phyloP scores from a whole-genome alignment of 2,888 invertebrate species.

The Lasioglossum leucozonium region DNA sequence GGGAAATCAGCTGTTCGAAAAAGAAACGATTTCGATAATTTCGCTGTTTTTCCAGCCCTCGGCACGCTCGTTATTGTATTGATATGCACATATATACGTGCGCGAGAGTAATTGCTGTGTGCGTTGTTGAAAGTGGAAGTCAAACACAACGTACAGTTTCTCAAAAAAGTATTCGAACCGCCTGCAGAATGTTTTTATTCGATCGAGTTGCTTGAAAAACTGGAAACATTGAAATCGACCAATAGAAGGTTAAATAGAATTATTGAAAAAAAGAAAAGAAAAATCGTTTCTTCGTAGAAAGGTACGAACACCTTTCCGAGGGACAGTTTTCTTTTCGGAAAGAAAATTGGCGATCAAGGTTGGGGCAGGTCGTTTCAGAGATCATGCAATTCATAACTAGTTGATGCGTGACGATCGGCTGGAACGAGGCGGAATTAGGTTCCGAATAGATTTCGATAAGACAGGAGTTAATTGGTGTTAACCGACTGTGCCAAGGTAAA shows the following conservation, averaged over 20 bases:
- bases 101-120: background rate
- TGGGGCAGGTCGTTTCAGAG: slow-evolving; percentile 19
- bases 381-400: slow-evolving; percentile 15
- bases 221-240: too few species aligned
- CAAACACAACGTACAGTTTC: background rate
- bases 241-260: background rate
- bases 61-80: background rate
- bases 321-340: too few species aligned
- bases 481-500: slow-evolving; percentile 46
- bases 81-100: background rate
- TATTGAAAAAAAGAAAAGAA: background rate
- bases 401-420: slow-evolving; percentile 8
- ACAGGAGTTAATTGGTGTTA: slow-evolving; percentile 59
- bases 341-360: slow-evolving; percentile 22
- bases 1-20: background rate
- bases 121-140: background rate
- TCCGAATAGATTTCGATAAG: slow-evolving; percentile 46
- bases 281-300: background rate
- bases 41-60: background rate
- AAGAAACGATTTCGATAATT: background rate
- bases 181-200: too few species aligned
- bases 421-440: slow-evolving; percentile 26
- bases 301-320: background rate
- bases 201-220: too few species aligned
- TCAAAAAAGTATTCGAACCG: background rate